Percentiles rank a stretch among this genome's conserved stretches.
phyloP scores from a whole-genome alignment of 2,113 vertebrate genomes.

The Petroica traversi region DNA sequence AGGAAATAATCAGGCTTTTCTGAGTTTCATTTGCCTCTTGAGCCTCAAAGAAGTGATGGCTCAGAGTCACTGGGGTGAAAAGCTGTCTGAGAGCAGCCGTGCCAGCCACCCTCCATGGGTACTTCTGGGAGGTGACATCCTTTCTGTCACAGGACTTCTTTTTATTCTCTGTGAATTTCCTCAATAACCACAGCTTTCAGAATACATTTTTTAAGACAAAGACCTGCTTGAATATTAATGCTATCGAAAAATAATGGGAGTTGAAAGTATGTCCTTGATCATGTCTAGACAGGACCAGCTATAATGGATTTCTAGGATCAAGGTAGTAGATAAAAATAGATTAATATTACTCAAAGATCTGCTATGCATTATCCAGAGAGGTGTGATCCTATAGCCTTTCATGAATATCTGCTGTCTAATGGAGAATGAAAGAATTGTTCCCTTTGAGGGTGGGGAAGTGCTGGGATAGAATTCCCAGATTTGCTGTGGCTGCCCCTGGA shows the following conservation, averaged over 20 bases:
- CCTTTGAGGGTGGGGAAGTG: background rate
- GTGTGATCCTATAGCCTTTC: background rate
- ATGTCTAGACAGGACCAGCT: conserved; percentile 42
- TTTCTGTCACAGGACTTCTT: background rate
- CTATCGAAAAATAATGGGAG: background rate
- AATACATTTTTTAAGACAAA: conserved; percentile 27
- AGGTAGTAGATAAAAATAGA: conserved; percentile 49
- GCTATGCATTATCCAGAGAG: background rate
- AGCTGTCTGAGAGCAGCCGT: background rate
- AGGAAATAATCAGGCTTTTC: background rate
- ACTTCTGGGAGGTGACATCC: background rate
- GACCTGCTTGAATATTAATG: conserved; percentile 41
- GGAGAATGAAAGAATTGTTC: background rate
- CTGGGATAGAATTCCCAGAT: background rate
- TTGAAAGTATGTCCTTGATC: conserved; percentile 43
- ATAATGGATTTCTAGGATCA: conserved; percentile 34
- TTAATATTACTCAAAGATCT: conserved; percentile 10
- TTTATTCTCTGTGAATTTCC: background rate
- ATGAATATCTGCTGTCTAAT: background rate
- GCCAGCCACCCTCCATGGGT: background rate
- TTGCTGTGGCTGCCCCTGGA: background rate
- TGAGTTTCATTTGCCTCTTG: background rate
- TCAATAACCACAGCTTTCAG: conserved; percentile 28
- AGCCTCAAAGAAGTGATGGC: background rate
- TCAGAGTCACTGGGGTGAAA: background rate